phyloP scores from a whole-genome alignment of 2,888 invertebrate species.

The Crepidodera aurea region DNA sequence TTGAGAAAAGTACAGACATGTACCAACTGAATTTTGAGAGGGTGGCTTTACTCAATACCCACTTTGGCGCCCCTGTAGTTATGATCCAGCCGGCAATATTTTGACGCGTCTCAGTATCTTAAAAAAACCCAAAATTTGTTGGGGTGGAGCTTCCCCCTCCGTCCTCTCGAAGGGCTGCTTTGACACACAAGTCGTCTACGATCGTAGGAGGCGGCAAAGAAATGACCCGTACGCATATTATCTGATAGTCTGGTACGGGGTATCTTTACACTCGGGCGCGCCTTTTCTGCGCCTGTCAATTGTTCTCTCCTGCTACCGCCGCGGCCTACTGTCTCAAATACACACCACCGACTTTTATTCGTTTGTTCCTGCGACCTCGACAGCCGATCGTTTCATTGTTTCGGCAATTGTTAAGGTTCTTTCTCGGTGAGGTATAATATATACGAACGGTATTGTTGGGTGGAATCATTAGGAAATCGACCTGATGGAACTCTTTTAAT shows the following conservation, averaged over 20 bases:
- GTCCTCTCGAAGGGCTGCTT: conserved; percentile 28
- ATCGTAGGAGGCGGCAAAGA: conserved; percentile 50
- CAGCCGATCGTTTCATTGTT: conserved; percentile 35
- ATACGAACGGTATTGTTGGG: conserved; percentile 30
- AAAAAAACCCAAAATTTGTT: neutral
- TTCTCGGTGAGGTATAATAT: conserved; percentile 27
- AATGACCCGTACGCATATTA: conserved; percentile 54
- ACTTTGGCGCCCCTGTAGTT: too few species aligned
- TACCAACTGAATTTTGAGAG: too few species aligned
- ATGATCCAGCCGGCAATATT: too few species aligned
- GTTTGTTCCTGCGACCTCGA: conserved; percentile 28
- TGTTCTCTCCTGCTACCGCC: conserved; percentile 45
- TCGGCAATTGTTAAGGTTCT: conserved; percentile 26
- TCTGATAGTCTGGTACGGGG: conserved; percentile 50
- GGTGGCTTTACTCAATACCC: too few species aligned
- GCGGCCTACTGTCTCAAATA: conserved; percentile 48
- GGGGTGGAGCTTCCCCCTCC: conserved; percentile 29
- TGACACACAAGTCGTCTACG: conserved; percentile 38
- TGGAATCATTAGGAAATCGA: conserved; percentile 5
- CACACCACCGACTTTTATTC: conserved; percentile 33
- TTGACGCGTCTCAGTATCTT: too few species aligned
- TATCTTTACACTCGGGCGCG: conserved; percentile 55
- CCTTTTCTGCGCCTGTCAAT: conserved; percentile 55
- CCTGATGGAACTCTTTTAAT: conserved; percentile 13
- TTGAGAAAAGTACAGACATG: too few species aligned